Percentiles rank a stretch among this genome's conserved stretches.
These are phyloP conservation scores for Tolmerus cingulatus DNA, from an alignment of 2,888 invertebrate genomes.

Conservation along the genomic window DNA sequence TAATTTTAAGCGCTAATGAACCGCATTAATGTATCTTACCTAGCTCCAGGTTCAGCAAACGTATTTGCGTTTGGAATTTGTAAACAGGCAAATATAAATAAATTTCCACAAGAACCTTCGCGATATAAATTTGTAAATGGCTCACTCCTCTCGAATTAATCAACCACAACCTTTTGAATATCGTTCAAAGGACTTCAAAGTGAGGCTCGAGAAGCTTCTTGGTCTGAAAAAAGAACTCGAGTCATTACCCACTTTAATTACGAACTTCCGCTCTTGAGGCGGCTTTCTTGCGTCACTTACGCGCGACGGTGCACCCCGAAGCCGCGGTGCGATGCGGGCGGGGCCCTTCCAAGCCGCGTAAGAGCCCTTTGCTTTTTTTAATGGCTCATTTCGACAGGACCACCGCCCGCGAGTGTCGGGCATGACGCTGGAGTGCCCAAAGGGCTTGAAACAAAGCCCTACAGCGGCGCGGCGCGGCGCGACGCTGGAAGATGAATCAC, in stretches of 20 bases:
- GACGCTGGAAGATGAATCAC: neutral
- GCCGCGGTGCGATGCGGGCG: neutral
- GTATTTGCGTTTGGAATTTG: too few species aligned
- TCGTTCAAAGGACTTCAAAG: neutral
- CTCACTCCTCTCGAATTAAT: neutral
- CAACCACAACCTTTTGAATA: neutral
- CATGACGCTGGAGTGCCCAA: neutral
- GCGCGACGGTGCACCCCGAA: neutral
- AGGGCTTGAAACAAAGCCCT: neutral
- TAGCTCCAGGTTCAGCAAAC: too few species aligned
- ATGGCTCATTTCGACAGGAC: slow-evolving; percentile 19
- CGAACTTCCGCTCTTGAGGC: slow-evolving; percentile 5
- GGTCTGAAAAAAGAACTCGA: neutral
- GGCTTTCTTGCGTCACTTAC: neutral
- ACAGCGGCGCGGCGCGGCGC: neutral
- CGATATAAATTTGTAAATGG: neutral
- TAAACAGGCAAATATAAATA: neutral
- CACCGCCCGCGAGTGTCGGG: neutral
- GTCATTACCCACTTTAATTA: slow-evolving; percentile 22
- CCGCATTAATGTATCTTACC: too few species aligned
- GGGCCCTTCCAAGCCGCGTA: neutral
- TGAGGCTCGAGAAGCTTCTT: neutral
- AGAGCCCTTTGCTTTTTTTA: neutral
- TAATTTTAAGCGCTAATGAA: too few species aligned
- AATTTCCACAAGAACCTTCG: neutral